Evolutionary conservation across 2,797 vertebrate genomes (phyloP).

Genomic region (Coluber constrictor): DNA sequence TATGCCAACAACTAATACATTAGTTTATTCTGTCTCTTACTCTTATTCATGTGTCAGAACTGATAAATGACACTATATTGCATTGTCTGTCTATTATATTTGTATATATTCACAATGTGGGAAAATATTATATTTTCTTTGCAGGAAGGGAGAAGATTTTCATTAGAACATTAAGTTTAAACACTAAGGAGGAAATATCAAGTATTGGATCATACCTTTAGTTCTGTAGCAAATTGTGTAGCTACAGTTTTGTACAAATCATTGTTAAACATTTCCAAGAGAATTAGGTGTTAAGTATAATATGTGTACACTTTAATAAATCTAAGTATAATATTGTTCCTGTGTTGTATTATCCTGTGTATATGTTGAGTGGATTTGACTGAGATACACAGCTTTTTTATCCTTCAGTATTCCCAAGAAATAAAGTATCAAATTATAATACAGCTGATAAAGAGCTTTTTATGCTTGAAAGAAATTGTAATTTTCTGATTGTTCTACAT

Average conservation of each 20-base stretch:
- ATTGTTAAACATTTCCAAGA: constrained; percentile 35
- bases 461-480: constrained; percentile 53
- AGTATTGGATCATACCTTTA: not conserved
- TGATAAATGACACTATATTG: not conserved
- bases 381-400: constrained; percentile 58
- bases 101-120: not conserved
- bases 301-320: constrained; percentile 19
- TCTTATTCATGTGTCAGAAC: not conserved
- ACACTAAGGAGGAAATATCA: not conserved
- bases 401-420: constrained; percentile 73
- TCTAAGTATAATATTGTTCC: constrained; percentile 6
- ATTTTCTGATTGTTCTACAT: constrained; percentile 56
- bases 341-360: constrained; percentile 34
- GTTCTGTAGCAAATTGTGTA: constrained; percentile 33
- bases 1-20: not conserved
- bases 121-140: not conserved
- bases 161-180: not conserved
- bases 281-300: constrained; percentile 33
- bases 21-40: not conserved
- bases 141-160: not conserved
- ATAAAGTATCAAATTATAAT: constrained; percentile 39
- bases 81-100: not conserved
- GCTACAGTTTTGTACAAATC: constrained; percentile 31
- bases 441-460: constrained; percentile 51
- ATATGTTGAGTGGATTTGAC: constrained; percentile 63